Percentiles rank a stretch among this genome's conserved stretches.
These are phyloP conservation scores for Poeciliopsis turneri DNA, from an alignment of 2,797 vertebrate genomes.

Conservation along the genomic window DNA sequence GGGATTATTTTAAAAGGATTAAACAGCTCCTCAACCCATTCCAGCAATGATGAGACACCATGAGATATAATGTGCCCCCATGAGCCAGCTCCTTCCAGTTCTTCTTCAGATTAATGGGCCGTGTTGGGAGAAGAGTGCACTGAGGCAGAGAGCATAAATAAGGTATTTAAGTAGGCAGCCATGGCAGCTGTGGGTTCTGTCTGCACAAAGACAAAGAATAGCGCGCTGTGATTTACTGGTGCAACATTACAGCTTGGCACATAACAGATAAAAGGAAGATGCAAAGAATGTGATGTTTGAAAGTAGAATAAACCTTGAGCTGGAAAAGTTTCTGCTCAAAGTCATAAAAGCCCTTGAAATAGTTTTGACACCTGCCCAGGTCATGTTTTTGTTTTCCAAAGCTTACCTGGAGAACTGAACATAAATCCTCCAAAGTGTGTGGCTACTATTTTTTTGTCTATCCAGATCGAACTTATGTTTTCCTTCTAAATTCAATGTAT, in stretches of 20 bases:
- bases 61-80: slow-evolving; percentile 73
- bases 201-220: slow-evolving; percentile 70
- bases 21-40: slow-evolving; percentile 59
- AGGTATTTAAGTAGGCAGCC: slow-evolving; percentile 76
- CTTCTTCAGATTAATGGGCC: slow-evolving; percentile 76
- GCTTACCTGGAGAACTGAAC: slow-evolving; percentile 42
- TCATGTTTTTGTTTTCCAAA: slow-evolving; percentile 45
- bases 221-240: slow-evolving; percentile 71
- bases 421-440: slow-evolving; percentile 56
- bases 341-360: slow-evolving; percentile 34
- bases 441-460: slow-evolving; percentile 36
- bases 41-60: slow-evolving; percentile 57
- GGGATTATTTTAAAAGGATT: slow-evolving; percentile 41
- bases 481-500: slow-evolving; percentile 63
- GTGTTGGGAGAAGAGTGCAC: slow-evolving; percentile 79
- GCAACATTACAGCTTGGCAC: slow-evolving; percentile 53
- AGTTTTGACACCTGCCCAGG: slow-evolving; percentile 39
- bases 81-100: slow-evolving; percentile 70
- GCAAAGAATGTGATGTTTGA: slow-evolving; percentile 57
- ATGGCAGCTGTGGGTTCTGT: slow-evolving; percentile 71
- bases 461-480: slow-evolving; percentile 55
- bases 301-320: slow-evolving; percentile 47
- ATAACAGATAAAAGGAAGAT: slow-evolving; percentile 65
- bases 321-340: slow-evolving; percentile 52
- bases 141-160: slow-evolving; percentile 78